Percentiles rank a stretch among this genome's conserved stretches.
Conservation (phyloP, 92 coral and sea anemone genomes). For the Actinernus sp. region DNA sequence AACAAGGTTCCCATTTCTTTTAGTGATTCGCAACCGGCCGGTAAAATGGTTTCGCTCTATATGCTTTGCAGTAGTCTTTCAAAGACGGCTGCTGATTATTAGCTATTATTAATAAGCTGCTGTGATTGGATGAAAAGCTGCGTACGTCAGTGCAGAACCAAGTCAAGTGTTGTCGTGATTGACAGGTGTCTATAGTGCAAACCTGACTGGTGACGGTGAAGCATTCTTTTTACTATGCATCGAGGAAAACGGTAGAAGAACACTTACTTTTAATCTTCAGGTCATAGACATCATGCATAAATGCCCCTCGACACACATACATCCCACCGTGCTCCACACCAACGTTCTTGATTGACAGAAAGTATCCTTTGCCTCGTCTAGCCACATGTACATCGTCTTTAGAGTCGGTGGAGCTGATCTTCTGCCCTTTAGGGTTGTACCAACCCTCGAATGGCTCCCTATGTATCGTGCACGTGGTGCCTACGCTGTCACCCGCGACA, state of each 20-base stretch:
- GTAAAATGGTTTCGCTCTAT: too few species aligned
- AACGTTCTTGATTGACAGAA: slow-evolving; percentile 15
- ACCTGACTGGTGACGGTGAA: too few species aligned
- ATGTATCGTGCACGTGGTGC: slow-evolving; percentile 13
- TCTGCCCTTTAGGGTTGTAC: slow-evolving; percentile 35
- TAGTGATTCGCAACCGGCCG: too few species aligned
- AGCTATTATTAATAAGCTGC: too few species aligned
- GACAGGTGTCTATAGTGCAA: too few species aligned
- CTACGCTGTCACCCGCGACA: slow-evolving; percentile 4
- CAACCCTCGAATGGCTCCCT: slow-evolving; percentile 51
- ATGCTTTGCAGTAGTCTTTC: too few species aligned
- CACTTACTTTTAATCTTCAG: slow-evolving; percentile 22
- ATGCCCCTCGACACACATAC: slow-evolving; percentile 40
- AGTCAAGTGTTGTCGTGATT: too few species aligned
- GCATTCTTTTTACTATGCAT: too few species aligned
- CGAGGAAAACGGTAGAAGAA: background rate
- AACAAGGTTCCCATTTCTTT: too few species aligned
- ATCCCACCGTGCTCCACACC: slow-evolving; percentile 29
- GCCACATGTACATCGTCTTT: slow-evolving; percentile 1
- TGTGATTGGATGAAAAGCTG: too few species aligned
- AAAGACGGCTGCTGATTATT: too few species aligned
- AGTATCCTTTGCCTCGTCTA: slow-evolving; percentile 20
- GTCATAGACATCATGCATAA: slow-evolving; percentile 3
- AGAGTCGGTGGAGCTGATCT: slow-evolving; percentile 14
- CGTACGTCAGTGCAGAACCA: too few species aligned